Conservation (phyloP, 2,113 vertebrate genomes). For the Thunnus thynnus region DNA sequence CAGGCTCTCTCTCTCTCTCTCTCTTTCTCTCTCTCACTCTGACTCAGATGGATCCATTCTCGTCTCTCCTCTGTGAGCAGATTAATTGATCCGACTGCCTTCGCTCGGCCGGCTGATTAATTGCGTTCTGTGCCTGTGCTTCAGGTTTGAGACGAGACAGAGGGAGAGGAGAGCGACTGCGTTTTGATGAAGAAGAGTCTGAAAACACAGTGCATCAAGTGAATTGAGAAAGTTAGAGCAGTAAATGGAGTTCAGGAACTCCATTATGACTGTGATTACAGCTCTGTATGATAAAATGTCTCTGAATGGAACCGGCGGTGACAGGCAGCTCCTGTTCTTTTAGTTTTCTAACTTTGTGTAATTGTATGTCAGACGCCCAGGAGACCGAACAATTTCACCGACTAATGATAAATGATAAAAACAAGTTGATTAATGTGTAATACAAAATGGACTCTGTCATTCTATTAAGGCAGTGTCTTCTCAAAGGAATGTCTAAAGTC, state of each 20-base stretch:
- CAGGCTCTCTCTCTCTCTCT: background rate
- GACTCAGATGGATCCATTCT: conserved; percentile 44
- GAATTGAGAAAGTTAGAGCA: conserved; percentile 49
- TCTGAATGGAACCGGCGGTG: conserved; percentile 25
- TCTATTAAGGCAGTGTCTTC: no score
- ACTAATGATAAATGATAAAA: background rate
- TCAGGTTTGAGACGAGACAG: conserved; percentile 52
- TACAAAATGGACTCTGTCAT: no score
- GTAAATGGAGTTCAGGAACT: conserved; percentile 70
- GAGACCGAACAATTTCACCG: background rate
- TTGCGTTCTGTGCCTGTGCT: conserved; percentile 41
- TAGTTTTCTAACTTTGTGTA: conserved; percentile 12
- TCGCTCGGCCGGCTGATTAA: conserved; percentile 56
- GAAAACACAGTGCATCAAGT: conserved; percentile 27
- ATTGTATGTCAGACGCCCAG: background rate
- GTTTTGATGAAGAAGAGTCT: conserved; percentile 47
- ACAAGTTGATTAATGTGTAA: background rate
- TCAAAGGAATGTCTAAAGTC: no score
- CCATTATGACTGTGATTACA: conserved; percentile 63
- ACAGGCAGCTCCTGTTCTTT: conserved; percentile 28
- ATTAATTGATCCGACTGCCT: conserved; percentile 63
- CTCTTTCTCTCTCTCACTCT: background rate
- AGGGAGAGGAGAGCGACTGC: conserved; percentile 5
- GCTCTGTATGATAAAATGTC: conserved; percentile 46
- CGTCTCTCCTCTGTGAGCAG: conserved; percentile 19